A percentile compares a stretch with the other conserved stretches of the same genome.
Evolutionary conservation across 1,140 invertebrate species (phyloP).

Genomic region (Halotydeus destructor): DNA sequence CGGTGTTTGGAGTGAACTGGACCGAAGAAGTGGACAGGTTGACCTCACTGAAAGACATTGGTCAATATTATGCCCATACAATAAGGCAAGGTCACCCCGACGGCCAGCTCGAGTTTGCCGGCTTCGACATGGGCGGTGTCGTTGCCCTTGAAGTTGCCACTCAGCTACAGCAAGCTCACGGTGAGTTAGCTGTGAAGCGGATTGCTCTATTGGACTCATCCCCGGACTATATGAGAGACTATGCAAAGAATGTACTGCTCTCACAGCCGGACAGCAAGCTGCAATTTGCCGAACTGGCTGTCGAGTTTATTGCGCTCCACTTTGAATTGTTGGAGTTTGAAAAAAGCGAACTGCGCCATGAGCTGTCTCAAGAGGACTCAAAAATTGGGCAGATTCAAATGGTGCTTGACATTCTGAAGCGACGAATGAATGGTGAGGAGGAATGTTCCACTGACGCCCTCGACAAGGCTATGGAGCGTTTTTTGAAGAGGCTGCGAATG

Average conservation of each 20-base stretch:
- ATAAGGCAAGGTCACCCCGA: not conserved
- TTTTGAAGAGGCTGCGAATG: slow-evolving; percentile 10
- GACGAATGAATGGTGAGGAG: not conserved
- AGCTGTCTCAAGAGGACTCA: not conserved
- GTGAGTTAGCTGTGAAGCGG: slow-evolving; percentile 30
- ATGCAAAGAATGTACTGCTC: slow-evolving; percentile 2
- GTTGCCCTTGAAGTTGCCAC: slow-evolving; percentile 80
- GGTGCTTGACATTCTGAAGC: slow-evolving; percentile 1
- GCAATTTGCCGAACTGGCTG: not conserved
- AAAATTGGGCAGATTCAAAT: slow-evolving; percentile 1
- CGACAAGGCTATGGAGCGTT: not conserved
- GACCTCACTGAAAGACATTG: not conserved
- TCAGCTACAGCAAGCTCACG: slow-evolving; percentile 39
- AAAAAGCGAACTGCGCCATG: slow-evolving; percentile 2
- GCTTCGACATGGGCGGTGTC: slow-evolving; percentile 81
- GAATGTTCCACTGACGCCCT: slow-evolving; percentile 1
- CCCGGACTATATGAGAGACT: slow-evolving; percentile 28
- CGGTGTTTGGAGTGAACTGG: slow-evolving; percentile 76
- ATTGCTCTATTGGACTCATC: slow-evolving; percentile 64
- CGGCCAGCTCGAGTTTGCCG: slow-evolving; percentile 46
- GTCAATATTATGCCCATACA: not conserved
- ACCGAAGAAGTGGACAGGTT: not conserved
- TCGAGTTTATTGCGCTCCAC: not conserved
- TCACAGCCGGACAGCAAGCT: slow-evolving; percentile 4
- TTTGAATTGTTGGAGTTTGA: not conserved